Evolutionary conservation across 2,797 vertebrate species (phyloP).

Genomic region (Streptopelia turtur): DNA sequence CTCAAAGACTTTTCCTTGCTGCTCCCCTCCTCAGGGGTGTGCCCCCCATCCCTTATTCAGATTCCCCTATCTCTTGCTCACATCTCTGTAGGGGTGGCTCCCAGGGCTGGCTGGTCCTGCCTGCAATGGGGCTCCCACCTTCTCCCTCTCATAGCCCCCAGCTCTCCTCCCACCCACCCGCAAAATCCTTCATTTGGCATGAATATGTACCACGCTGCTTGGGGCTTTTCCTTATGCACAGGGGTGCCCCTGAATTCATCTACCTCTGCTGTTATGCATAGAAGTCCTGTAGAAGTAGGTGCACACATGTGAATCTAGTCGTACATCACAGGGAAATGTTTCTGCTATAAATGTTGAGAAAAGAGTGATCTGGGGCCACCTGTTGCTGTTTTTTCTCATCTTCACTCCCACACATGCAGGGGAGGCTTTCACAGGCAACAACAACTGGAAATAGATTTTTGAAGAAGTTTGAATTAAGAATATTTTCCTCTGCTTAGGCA

Average conservation of each 20-base stretch:
- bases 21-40: background rate
- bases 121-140: background rate
- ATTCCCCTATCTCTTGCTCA: background rate
- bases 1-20: background rate
- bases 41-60: background rate
- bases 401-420: background rate
- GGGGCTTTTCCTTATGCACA: background rate
- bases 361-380: fast-evolving
- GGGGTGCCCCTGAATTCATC: background rate
- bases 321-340: background rate
- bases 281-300: background rate
- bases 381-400: conserved; percentile 7
- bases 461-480: conserved; percentile 7
- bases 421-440: background rate
- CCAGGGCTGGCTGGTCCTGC: background rate
- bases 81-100: background rate
- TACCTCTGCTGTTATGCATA: background rate
- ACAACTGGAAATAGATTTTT: background rate
- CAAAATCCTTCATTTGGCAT: background rate
- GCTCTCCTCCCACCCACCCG: background rate
- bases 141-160: background rate
- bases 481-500: conserved; percentile 34
- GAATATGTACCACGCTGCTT: background rate
- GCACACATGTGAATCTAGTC: background rate
- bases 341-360: background rate